Base-by-base conservation (phyloP, 2,797 vertebrate species). In the Pseudochirops corinnae region DNA sequence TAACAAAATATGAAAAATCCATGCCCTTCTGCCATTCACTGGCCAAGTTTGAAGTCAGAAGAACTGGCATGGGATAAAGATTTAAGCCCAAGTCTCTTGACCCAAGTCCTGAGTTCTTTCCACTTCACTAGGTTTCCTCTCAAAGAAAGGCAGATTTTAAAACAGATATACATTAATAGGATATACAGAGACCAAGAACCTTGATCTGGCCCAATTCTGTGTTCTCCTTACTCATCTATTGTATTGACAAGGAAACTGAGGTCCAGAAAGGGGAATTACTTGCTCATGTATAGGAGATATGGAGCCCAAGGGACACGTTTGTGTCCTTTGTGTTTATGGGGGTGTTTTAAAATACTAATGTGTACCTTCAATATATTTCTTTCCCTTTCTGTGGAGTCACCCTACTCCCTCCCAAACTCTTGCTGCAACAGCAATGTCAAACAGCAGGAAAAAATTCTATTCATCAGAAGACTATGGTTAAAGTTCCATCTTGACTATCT, bases 121-220 rank as follows among this genome's bases (percentile, higher is more conserved):
- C 0, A 46, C 9, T 82, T 46, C 39, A 46, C 21, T 9, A 26
- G 4, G 58, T 9, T 91, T 74, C 10, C 0, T 87, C n/a, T 87
- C 94, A 55, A n/a, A 90, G 82, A 31, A 82, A 53, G 91, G 55
- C 74, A 91, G 67, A 60, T 56, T 56, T 74, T 58, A 82, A 95
- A 96, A 74, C 4, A n/a, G 16, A 39, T 26, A 87, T 50, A 4
- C 6, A 87, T 14, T 87, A 46, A 87, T 87, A 26, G 39, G 39
- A 46, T 50, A 87, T 3, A 26, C 39, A 87, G 24, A 82, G 18
- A 21, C 26, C 46, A 87, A 87, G 74, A 87, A 50, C 3, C 24
- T 21, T 74, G 67, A 21, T 74, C 1, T 82, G 67, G n/a, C 39
- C 39, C 9, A 46, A 46, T 82, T 46, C 21, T 82, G 74, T 82